Base-by-base conservation (phyloP, 92 coral and sea anemone genomes). In the Parazoanthus darwini region DNA sequence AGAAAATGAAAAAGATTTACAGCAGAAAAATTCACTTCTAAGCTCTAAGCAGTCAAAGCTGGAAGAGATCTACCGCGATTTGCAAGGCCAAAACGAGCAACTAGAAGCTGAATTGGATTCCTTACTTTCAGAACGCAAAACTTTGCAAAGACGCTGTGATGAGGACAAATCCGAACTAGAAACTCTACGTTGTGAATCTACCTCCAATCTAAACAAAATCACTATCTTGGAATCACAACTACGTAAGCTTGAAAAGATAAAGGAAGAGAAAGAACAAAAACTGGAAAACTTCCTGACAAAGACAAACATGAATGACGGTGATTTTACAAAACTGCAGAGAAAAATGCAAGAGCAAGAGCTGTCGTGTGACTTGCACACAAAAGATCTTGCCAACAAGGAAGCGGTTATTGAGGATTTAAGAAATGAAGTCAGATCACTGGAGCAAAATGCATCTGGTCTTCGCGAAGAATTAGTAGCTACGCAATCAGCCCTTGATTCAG, bases 31-130 rank as follows among this genome's bases (percentile, higher is more conserved):
- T 67, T 70, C 90, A 35, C 89, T 92, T 46, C 85, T 96, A 25
- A 89, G 91, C 63, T 85, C 96, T 9, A 92, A 95, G 75, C 81
- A 93, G 6, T 88, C 92, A 79, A 94, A 96, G 89, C 85, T 97
- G 33, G 96, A 95, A 85, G 88, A 92, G 35, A 90, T 76, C 80
- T 94, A 91, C 80, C 92, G 88, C 63, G 83, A 90, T 65, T 86
- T 92, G 33, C 93, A 91, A 63, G 93, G 91, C 33, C 89, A 92
- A 65, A 93, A 93, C 38, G 78, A 88, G 36, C 95, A 88, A 25
- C 89, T 94, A 67, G 94, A 93, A 78, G 82, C 92, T 68, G 98
- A 97, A 68, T 88, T 95, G 44, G 92, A 95, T 74, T 88, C 91
- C 71, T 78, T 72, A 25, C 96, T 81, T 33, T 81, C 76, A 22